These are phyloP conservation scores for Scaptomyza polygonia DNA, from an alignment of 2,888 invertebrate genomes.

Conservation along the genomic window DNA sequence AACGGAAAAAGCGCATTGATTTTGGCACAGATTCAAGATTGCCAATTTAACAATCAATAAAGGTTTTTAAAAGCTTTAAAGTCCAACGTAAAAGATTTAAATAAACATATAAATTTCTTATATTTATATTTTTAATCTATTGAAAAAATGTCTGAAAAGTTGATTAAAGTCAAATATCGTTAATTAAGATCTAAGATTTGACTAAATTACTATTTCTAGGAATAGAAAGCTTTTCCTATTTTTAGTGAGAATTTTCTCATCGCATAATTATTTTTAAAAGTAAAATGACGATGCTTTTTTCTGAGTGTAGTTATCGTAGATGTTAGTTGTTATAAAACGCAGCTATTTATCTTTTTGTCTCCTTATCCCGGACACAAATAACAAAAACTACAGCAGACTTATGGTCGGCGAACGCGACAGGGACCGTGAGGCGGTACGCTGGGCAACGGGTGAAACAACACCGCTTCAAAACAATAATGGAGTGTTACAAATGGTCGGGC, in stretches of 20 bases:
- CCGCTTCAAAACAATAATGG: constrained; percentile 85
- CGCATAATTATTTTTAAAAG: too few species aligned
- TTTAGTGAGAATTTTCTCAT: too few species aligned
- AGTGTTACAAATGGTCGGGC: constrained; percentile 84
- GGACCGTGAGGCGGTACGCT: constrained; percentile 85
- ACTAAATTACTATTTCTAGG: too few species aligned
- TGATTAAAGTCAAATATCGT: too few species aligned
- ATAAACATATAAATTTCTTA: too few species aligned
- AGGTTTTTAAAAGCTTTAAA: too few species aligned
- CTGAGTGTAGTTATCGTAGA: neutral
- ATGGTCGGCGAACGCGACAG: constrained; percentile 85
- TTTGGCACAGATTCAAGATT: neutral
- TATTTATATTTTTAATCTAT: too few species aligned
- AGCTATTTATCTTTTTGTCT: constrained; percentile 5
- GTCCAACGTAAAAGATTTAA: too few species aligned
- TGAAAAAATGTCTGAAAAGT: too few species aligned
- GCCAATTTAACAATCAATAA: neutral
- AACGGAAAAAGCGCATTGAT: neutral
- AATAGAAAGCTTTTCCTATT: too few species aligned
- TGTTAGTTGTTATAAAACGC: constrained; percentile 2
- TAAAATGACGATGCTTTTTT: neutral
- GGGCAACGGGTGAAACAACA: constrained; percentile 85
- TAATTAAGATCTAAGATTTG: too few species aligned
- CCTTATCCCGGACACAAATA: neutral
- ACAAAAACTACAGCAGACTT: constrained; percentile 81